Conservation (phyloP, 2,113 vertebrate species). For the Forbesichthys papilliferus region DNA sequence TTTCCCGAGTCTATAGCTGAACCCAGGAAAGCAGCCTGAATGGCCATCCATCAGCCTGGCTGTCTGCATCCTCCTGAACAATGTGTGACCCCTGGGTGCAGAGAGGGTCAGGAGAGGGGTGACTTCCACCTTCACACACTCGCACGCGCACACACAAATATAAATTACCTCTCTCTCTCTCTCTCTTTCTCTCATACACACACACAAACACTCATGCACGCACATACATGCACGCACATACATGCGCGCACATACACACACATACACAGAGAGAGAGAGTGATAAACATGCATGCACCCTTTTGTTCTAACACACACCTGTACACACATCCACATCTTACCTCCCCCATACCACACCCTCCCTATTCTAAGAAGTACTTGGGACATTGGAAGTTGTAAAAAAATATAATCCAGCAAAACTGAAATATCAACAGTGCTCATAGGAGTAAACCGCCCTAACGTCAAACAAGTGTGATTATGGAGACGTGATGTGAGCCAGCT, state of each 20-base stretch:
- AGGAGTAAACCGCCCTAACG: neutral
- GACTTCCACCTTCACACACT: constrained; percentile 55
- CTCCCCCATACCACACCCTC: neutral
- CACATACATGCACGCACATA: neutral
- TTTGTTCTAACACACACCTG: neutral
- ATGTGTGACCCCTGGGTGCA: constrained; percentile 64
- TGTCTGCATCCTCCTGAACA: constrained; percentile 74
- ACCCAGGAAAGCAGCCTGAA: constrained; percentile 62
- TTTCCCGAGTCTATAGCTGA: constrained; percentile 63
- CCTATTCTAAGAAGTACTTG: neutral
- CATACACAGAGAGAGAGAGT: too few relatives aligned
- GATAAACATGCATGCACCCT: neutral
- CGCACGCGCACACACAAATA: neutral
- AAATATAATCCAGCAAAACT: neutral
- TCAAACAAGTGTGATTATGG: neutral
- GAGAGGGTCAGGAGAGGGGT: constrained; percentile 60
- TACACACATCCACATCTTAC: neutral
- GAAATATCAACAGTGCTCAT: constrained; percentile 1
- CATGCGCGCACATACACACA: neutral
- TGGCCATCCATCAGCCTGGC: constrained; percentile 59
- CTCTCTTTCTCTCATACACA: neutral
- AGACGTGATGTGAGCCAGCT: neutral
- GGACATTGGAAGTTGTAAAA: neutral
- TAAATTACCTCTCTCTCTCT: too few relatives aligned
- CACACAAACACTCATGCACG: neutral